Evolutionary conservation across 2,888 invertebrate genomes (phyloP).

Genomic region (Spodoptera picta): DNA sequence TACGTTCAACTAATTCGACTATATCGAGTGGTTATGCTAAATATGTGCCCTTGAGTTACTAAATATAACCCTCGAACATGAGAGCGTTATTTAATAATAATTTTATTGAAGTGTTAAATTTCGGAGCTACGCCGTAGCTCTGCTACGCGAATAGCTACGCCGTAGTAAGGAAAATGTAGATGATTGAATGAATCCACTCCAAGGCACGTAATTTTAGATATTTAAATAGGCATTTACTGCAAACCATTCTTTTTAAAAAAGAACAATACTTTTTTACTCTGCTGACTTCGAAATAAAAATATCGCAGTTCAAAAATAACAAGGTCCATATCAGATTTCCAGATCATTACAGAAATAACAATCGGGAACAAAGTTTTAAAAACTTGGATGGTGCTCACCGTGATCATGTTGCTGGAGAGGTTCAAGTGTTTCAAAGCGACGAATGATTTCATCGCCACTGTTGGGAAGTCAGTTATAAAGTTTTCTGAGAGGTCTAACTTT

Average conservation of each 20-base stretch:
- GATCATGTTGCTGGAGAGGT: slow-evolving; percentile 95
- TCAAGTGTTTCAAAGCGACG: slow-evolving; percentile 91
- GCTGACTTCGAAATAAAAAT: slow-evolving; percentile 8
- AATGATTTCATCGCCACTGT: slow-evolving; percentile 92
- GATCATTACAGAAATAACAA: slow-evolving; percentile 44
- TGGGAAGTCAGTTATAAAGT: slow-evolving; percentile 95
- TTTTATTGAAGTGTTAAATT: too few species aligned
- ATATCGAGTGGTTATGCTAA: background rate
- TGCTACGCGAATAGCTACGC: background rate
- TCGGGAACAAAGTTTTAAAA: slow-evolving; percentile 28
- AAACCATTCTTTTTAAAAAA: too few species aligned
- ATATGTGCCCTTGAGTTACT: too few species aligned
- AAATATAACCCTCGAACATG: too few species aligned
- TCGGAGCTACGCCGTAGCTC: background rate
- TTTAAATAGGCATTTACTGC: too few species aligned
- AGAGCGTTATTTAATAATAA: too few species aligned
- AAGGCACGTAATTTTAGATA: too few species aligned
- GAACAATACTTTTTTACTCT: background rate
- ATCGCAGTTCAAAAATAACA: slow-evolving; percentile 10
- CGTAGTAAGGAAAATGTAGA: too few species aligned
- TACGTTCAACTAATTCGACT: background rate
- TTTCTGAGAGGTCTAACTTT: slow-evolving; percentile 94
- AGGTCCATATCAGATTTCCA: slow-evolving; percentile 20
- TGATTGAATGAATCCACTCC: too few species aligned
- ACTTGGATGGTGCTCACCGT: slow-evolving; percentile 87